Evolutionary conservation across 2,888 invertebrate species (phyloP), one percentile per base, ranked within the genome.

Genomic region (Microctonus hyperodae): DNA sequence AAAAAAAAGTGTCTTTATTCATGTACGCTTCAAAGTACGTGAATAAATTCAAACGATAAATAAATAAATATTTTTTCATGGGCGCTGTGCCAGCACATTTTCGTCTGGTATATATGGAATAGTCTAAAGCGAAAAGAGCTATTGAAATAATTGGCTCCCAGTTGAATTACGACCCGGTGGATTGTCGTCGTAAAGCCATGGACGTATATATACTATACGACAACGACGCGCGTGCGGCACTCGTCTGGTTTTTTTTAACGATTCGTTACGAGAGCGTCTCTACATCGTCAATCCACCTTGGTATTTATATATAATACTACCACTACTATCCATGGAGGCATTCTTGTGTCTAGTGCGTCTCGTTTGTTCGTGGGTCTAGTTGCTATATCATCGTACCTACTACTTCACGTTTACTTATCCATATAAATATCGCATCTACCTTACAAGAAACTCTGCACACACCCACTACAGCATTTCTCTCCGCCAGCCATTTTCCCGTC

Each of bases 91-190:
- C 55, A 55, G 9, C 13, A 51, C 51, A 51, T 23, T 23, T 51
- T 51, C 51, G 51, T 51, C 58, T 31, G n/a, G 58, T 35, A 61
- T 69, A 59, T 67, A 33, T 63, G 71, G 73, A 77, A 77, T 73
- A 74, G 71, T 70, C 71, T 66, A 76, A 75, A 73, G 72, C 65
- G 72, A 73, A 73, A 74, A 74, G 76, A 77, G 44, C 44, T 78
- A 75, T 74, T 74, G 76, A 74, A 75, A 75, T 79, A 79, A 80
- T 79, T 79, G 78, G 77, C 75, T 75, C 73, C 74, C 61, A 69
- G 74, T 77, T 44, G 76, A 79, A 75, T 79, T 79, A 79, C 76
- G 77, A 76, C 73, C 75, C 72, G 71, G 73, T 69, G 69, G 66
- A 63, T 66, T 68, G 44, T 68, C 70, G 75, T 78, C 79, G 77